Base-by-base conservation (phyloP, 2,888 invertebrate species). In the Acleris literana region DNA sequence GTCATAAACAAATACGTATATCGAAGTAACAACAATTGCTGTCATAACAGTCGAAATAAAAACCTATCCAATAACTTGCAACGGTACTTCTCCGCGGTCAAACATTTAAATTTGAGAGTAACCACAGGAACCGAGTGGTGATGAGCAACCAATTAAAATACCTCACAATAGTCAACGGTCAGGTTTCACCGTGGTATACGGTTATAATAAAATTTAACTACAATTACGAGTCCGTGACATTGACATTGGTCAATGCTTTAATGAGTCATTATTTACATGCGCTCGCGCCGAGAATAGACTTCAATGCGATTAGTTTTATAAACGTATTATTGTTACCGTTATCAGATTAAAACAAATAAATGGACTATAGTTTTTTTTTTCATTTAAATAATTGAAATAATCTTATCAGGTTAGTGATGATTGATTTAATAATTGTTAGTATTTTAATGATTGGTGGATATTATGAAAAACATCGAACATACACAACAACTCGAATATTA, bases 161-260 rank as follows among this genome's bases (percentile, higher is more conserved):
- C 20, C 60, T 55, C 39, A 61, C 65, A 46, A 61, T 61, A 49
- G 64, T 54, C 55, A 51, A 56, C 60, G 65, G 22, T 65, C 55
- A 61, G 22, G 55, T 65, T 61, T 60, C 60, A 65, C 55, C 25
- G 39, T 29, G 22, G 49, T 54, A 49, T 60, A 60, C 49, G 44
- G 44, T 29, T 16, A 61, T 61, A 56, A 51, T 66, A 48, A 53
- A 67, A 51, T 52, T 57, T 62, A 54, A 67, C 63, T 62, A 67
- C 56, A 61, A 62, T 46, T 29, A 29, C 52, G 51, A 54, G 70
- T 71, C 70, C 74, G 74, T 73, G 79, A 78, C 86, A 83, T 83
- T 86, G 87, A 86, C 86, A 84, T 84, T 86, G 86, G 77, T 76
- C 76, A 72, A 74, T 74, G 71, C 69, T 71, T 76, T 83, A 83